Base-by-base conservation (phyloP, 2,888 invertebrate genomes). In the Dioctria linearis region DNA sequence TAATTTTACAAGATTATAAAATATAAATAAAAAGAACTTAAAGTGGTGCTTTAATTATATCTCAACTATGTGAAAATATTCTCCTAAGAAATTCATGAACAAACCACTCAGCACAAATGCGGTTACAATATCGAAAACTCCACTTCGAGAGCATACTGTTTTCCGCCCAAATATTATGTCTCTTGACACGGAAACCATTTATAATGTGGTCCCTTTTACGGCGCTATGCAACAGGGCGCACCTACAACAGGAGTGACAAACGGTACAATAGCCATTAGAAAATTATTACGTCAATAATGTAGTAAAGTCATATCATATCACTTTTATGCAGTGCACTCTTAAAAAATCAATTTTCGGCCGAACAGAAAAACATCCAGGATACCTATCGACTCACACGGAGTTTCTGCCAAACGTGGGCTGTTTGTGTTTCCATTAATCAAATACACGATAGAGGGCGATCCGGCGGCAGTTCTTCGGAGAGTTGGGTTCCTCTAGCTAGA, bases 251-350 rank as follows among this genome's bases (percentile, higher is more conserved):
- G 4, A 80, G 79, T 82, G 81, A 82, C 80, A 82, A 82, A 82
- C 81, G 82, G 81, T 78, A 76, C 78, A 65, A 61, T 80, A 59
- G 63, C 81, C 81, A 80, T 82, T 82, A 81, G 80, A 71, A 81
- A 81, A 81, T 81, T 81, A 81, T 82, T 81, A 81, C 78, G 81
- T 82, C 80, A 81, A 82, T 82, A 82, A 80, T 82, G 80, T 82
- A 78, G 78, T 73, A 78, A 81, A 82, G 80, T 66, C 82, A 81
- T 81, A 80, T 78, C 80, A 81, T 82, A 78, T 80, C 81, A 79
- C 67, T 76, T 69, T 69, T 49, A 43, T 69, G 71, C 51, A 40
- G 71, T 80, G 54, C 71, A 63, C 71, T 63, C 51, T 43, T 75
- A 67, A 76, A 80, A 82, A 82, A 82, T 82, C 82, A 82, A 82